These are phyloP conservation scores for Atta texana DNA, from an alignment of 1,140 invertebrate genomes.

Conservation along the genomic window DNA sequence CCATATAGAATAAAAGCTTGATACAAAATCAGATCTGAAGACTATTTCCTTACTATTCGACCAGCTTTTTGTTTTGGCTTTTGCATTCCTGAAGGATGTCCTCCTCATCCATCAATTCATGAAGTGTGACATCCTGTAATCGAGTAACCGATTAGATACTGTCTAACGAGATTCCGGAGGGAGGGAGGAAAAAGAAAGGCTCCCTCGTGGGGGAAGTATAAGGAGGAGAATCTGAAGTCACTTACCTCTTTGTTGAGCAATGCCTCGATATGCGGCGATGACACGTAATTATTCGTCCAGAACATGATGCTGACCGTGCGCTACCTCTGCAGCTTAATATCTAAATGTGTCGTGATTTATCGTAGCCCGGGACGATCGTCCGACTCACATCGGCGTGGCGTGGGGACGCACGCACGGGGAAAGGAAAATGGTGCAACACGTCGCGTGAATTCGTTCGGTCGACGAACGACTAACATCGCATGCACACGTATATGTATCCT, in stretches of 20 bases:
- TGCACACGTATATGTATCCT: constrained; percentile 2
- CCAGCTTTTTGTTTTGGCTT: constrained; percentile 95
- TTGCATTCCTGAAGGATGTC: constrained; percentile 98
- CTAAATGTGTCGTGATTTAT: constrained; percentile 27
- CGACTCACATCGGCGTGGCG: constrained; percentile 40
- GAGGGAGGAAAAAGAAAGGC: not conserved
- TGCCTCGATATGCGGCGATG: constrained; percentile 91
- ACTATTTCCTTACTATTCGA: constrained; percentile 94
- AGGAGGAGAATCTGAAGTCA: not conserved
- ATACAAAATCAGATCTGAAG: not conserved
- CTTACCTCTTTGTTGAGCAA: constrained; percentile 92
- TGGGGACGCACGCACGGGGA: constrained; percentile 5
- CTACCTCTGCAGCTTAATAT: not conserved
- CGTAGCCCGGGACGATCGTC: not conserved
- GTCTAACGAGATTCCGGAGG: not conserved
- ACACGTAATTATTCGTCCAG: constrained; percentile 92
- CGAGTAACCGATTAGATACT: constrained; percentile 40
- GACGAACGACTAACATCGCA: constrained; percentile 56
- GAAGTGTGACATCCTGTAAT: constrained; percentile 95
- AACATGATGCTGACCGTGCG: constrained; percentile 88
- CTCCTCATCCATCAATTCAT: constrained; percentile 96
- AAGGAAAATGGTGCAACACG: not conserved
- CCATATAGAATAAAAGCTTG: not conserved
- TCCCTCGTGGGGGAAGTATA: not conserved
- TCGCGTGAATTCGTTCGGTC: constrained; percentile 25